Evolutionary conservation across 2,797 vertebrate species (phyloP).

Genomic region (Cirrhinus mrigala): DNA sequence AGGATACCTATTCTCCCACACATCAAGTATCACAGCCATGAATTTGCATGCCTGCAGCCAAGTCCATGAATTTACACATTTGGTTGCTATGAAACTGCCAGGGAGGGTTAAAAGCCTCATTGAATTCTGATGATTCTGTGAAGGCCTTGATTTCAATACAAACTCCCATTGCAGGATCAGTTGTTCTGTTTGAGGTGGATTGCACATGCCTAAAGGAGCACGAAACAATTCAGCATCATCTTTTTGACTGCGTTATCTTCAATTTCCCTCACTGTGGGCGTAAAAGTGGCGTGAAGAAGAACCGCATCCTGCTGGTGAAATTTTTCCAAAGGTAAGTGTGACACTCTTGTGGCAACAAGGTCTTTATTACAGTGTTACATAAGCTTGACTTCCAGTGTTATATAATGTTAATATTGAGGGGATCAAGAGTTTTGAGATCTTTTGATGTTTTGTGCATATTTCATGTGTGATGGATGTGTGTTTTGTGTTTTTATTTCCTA

Average conservation of each 20-base stretch:
- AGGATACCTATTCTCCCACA: background rate
- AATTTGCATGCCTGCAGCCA: slow-evolving; percentile 45
- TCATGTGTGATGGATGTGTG: background rate
- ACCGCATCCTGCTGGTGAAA: slow-evolving; percentile 85
- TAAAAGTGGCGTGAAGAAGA: slow-evolving; percentile 93
- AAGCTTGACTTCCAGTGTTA: slow-evolving; percentile 36
- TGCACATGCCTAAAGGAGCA: slow-evolving; percentile 82
- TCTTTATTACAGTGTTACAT: slow-evolving; percentile 31
- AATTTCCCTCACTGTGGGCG: slow-evolving; percentile 97
- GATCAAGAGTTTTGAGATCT: background rate
- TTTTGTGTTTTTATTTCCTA: slow-evolving; percentile 64
- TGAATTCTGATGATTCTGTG: slow-evolving; percentile 18
- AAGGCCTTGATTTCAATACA: background rate
- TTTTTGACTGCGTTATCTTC: slow-evolving; percentile 88
- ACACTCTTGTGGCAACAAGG: background rate
- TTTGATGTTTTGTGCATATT: background rate
- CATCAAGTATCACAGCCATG: background rate
- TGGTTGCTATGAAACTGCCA: slow-evolving; percentile 51
- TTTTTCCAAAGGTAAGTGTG: slow-evolving; percentile 88
- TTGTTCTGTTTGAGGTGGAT: slow-evolving; percentile 88
- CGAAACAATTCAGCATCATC: slow-evolving; percentile 69
- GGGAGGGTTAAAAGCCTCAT: slow-evolving; percentile 14
- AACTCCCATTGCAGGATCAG: slow-evolving; percentile 75
- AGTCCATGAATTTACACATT: slow-evolving; percentile 20
- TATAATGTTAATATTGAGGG: slow-evolving; percentile 27